Evolutionary conservation across 2,888 invertebrate genomes (phyloP).

Genomic region (Brachyopa scutellaris): DNA sequence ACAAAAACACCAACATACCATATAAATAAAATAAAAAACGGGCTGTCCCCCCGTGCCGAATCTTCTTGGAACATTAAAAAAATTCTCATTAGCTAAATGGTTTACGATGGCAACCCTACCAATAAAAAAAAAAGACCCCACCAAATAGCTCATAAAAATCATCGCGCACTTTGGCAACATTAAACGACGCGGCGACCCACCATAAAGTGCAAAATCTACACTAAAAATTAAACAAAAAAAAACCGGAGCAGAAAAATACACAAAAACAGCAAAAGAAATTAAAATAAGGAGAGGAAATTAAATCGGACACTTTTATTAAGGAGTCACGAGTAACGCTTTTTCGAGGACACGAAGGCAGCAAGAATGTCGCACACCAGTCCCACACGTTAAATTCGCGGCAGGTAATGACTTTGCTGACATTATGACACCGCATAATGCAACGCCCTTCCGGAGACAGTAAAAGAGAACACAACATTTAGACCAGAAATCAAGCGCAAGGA

Average conservation of each 20-base stretch:
- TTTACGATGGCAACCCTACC: constrained; percentile 73
- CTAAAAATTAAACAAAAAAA: constrained; percentile 30
- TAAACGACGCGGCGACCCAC: constrained; percentile 61
- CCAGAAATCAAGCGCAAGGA: constrained; percentile 35
- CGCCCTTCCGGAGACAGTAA: constrained; percentile 10
- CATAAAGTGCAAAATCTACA: constrained; percentile 64
- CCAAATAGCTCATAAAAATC: constrained; percentile 67
- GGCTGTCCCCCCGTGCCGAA: constrained; percentile 11
- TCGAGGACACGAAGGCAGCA: constrained; percentile 21
- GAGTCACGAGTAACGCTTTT: constrained; percentile 48
- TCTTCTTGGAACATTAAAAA: constrained; percentile 30
- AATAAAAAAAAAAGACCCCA: constrained; percentile 67
- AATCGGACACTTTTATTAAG: constrained; percentile 70
- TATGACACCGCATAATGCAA: constrained; percentile 69
- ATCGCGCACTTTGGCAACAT: constrained; percentile 69
- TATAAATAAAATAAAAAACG: constrained; percentile 8
- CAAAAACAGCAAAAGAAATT: constrained; percentile 38
- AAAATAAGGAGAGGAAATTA: constrained; percentile 62
- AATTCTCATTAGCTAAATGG: constrained; percentile 75
- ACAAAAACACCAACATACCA: background rate
- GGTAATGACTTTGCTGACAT: constrained; percentile 64
- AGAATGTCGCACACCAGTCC: constrained; percentile 8
- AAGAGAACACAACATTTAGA: constrained; percentile 11
- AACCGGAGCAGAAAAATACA: background rate
- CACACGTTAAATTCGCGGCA: constrained; percentile 60